Conservation (phyloP, 1,140 invertebrate genomes). For the Ips typographus region DNA sequence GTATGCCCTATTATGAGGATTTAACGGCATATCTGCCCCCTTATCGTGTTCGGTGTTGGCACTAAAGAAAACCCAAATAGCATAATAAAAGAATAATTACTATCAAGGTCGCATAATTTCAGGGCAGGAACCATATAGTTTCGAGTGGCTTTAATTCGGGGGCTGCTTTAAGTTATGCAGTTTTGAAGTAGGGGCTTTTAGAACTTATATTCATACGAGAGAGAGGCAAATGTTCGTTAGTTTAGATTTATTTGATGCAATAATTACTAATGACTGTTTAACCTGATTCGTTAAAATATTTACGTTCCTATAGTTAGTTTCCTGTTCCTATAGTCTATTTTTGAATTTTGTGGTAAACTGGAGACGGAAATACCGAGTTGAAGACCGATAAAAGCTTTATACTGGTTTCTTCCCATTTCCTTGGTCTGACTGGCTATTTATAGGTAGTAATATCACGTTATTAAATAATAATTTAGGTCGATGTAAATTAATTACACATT, state of each 20-base stretch:
- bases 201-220: not conserved
- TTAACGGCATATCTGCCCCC: slow-evolving; percentile 1
- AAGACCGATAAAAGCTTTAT: too few species aligned
- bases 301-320: too few species aligned
- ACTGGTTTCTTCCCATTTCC: too few species aligned
- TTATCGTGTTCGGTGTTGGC: not conserved
- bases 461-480: too few species aligned
- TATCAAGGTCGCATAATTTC: not conserved
- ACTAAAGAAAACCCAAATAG: slow-evolving; percentile 2
- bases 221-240: not conserved
- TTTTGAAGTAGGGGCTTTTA: not conserved
- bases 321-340: too few species aligned
- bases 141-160: not conserved
- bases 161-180: not conserved
- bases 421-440: too few species aligned
- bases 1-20: not conserved
- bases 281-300: too few species aligned
- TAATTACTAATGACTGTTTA: not conserved
- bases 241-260: not conserved
- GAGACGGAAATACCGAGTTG: too few species aligned
- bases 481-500: too few species aligned
- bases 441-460: too few species aligned
- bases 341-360: too few species aligned
- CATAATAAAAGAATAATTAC: not conserved
- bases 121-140: not conserved